These are phyloP conservation scores for Drepana arcuata DNA, from an alignment of 1,140 invertebrate genomes.

Conservation along the genomic window DNA sequence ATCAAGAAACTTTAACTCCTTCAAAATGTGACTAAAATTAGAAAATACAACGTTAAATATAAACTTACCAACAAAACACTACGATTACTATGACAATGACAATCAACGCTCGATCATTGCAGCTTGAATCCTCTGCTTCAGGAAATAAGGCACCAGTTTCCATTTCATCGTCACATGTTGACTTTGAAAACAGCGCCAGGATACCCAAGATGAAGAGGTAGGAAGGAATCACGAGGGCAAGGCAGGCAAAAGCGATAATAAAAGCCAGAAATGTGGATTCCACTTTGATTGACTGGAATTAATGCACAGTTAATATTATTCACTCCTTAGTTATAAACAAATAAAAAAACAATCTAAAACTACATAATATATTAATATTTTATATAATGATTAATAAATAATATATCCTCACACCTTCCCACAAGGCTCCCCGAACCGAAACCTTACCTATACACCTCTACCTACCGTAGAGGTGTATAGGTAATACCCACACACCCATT, in stretches of 20 bases:
- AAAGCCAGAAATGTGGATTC: conserved; percentile 54
- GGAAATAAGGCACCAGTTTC: conserved; percentile 58
- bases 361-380: too few relatives aligned
- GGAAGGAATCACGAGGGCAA: conserved; percentile 49
- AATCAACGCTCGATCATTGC: conserved; percentile 37
- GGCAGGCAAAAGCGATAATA: conserved; percentile 47
- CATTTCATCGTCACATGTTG: conserved; percentile 42
- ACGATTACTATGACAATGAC: conserved; percentile 44
- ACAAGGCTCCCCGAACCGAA: too few relatives aligned
- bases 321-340: too few relatives aligned
- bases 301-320: too few relatives aligned
- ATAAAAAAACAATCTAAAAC: too few relatives aligned
- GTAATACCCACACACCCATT: too few relatives aligned
- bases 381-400: too few relatives aligned
- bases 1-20: too few relatives aligned
- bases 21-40: too few relatives aligned
- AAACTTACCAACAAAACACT: conserved; percentile 52
- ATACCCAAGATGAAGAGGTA: conserved; percentile 47
- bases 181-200: conserved; percentile 43
- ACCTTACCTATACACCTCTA: too few relatives aligned
- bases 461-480: too few relatives aligned
- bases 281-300: conserved; percentile 61
- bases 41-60: conserved; percentile 7
- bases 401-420: too few relatives aligned
- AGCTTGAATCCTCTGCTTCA: conserved; percentile 36